Evolutionary conservation across 2,888 invertebrate genomes (phyloP).

Genomic region (Tricholauxania praeusta): DNA sequence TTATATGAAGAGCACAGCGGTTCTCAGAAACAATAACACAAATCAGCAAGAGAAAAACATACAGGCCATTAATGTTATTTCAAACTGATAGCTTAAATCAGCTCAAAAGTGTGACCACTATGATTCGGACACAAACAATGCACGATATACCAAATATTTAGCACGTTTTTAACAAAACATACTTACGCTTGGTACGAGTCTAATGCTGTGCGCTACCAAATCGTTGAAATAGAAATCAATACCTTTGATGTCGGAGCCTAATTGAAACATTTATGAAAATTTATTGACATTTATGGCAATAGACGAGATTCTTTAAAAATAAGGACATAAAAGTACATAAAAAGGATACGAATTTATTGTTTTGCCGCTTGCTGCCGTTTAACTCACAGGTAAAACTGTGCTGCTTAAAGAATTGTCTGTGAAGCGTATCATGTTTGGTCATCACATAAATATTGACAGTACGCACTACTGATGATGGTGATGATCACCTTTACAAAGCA

Average conservation of each 20-base stretch:
- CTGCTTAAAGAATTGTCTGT: background rate
- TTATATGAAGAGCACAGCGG: background rate
- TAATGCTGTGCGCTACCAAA: too few species aligned
- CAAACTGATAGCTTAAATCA: slow-evolving; percentile 18
- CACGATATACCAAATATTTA: slow-evolving; percentile 25
- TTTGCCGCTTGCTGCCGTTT: slow-evolving; percentile 18
- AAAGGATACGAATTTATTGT: slow-evolving; percentile 5
- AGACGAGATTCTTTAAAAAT: background rate
- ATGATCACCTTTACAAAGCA: background rate
- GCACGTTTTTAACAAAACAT: slow-evolving; percentile 25
- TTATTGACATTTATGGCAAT: slow-evolving; percentile 53
- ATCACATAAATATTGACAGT: slow-evolving; percentile 57
- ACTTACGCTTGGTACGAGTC: slow-evolving; percentile 4
- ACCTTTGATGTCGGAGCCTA: slow-evolving; percentile 37
- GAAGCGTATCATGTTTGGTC: slow-evolving; percentile 59
- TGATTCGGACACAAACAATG: slow-evolving; percentile 18
- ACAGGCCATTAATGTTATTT: background rate
- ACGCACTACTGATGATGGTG: slow-evolving; percentile 16
- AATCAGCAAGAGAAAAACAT: background rate
- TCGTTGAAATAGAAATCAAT: slow-evolving; percentile 5
- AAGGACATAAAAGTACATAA: background rate
- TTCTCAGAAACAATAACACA: background rate
- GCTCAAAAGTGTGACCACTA: slow-evolving; percentile 26
- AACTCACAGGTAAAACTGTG: slow-evolving; percentile 19
- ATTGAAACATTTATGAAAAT: slow-evolving; percentile 54